phyloP scores from a whole-genome alignment of 2,113 vertebrate genomes.

The Varanus salvator region DNA sequence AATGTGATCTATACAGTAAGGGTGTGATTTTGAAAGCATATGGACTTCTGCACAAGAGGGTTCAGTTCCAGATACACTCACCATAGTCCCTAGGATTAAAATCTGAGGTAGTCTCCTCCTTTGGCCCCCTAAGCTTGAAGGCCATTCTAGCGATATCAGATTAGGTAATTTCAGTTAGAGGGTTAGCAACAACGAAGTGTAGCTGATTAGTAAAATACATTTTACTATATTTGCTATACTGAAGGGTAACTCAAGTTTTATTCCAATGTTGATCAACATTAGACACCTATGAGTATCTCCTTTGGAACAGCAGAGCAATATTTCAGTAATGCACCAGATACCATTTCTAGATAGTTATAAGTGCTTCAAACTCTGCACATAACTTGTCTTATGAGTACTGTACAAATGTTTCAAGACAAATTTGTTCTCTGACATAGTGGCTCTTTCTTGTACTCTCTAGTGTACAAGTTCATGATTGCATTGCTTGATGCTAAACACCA shows the following conservation, averaged over 20 bases:
- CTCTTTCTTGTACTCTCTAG: conserved; percentile 71
- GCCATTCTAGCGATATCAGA: background rate
- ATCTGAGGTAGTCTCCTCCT: background rate
- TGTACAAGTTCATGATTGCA: conserved; percentile 87
- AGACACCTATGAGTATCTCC: background rate
- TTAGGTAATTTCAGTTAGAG: background rate
- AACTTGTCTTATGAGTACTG: background rate
- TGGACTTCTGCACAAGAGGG: background rate
- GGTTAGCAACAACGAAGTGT: background rate
- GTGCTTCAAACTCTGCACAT: background rate
- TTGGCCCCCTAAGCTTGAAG: background rate
- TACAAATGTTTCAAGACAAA: background rate
- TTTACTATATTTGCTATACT: background rate
- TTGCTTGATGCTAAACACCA: conserved; percentile 89
- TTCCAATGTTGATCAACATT: background rate
- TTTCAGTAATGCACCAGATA: background rate
- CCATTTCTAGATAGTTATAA: background rate
- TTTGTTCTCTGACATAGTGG: background rate
- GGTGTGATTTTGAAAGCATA: background rate
- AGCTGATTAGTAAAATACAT: background rate
- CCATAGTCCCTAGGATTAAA: background rate
- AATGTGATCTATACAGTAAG: background rate
- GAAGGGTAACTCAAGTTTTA: background rate
- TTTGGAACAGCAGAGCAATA: background rate
- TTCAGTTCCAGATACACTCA: background rate